phyloP scores from a whole-genome alignment of 2,888 invertebrate species.

The Lumbricus terrestris region DNA sequence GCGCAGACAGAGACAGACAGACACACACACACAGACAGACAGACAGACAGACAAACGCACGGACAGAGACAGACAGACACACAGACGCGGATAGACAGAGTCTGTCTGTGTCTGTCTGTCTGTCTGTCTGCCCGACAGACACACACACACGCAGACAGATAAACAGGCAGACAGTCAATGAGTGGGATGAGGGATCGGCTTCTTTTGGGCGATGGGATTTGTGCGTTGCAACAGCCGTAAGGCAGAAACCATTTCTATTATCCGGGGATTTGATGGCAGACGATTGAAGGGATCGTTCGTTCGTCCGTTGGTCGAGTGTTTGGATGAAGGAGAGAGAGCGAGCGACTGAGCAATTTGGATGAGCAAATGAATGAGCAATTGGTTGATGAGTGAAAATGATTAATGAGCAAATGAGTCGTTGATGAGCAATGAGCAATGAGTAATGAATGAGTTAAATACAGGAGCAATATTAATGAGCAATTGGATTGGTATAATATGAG shows the following conservation, averaged over 20 bases:
- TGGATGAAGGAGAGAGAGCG: not conserved
- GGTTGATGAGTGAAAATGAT: no score
- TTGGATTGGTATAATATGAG: no score
- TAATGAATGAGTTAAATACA: no score
- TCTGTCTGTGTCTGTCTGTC: no score
- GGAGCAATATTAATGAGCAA: no score
- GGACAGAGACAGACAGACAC: not conserved
- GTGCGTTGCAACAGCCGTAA: not conserved
- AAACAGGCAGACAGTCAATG: not conserved
- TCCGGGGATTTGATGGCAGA: not conserved
- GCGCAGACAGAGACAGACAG: no score
- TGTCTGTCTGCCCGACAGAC: no score
- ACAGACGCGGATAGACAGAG: not conserved
- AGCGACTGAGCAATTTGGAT: not conserved
- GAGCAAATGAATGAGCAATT: no score
- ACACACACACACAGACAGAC: not conserved
- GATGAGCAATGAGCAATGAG: no score
- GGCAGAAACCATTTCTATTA: conserved; percentile 3
- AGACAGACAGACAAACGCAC: not conserved
- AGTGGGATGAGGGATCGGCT: not conserved
- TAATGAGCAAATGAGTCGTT: no score
- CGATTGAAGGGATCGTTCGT: no score
- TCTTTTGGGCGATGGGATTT: not conserved
- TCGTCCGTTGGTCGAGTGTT: no score
- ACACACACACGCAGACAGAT: not conserved